Evolutionary conservation across 2,113 vertebrate genomes (phyloP), one percentile per base, ranked within the genome.

Genomic region (Lycaon pictus): DNA sequence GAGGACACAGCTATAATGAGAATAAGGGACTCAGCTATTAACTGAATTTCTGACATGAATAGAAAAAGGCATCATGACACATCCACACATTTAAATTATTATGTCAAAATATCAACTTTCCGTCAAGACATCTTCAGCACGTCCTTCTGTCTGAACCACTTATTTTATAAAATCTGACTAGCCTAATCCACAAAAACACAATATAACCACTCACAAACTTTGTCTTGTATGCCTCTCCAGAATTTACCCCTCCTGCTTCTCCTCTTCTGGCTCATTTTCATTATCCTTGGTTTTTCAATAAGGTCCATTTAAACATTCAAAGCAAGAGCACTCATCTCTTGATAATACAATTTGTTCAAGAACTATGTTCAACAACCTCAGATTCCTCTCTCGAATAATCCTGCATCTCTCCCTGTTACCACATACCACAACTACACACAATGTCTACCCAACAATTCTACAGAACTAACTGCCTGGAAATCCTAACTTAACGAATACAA

Each of bases 31-130:
- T 95, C 7, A 3, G 13, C 17, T 80, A 63, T 23, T 93, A 80
- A 93, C 29, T 90, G 48, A 95, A 89, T 63, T 89, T 96, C 79
- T 72, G 67, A 95, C 22, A 51, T 56, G 20, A 89, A 51, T 11
- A 95, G n/a, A 48, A 94, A 81, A 82, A 32, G 32, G 32, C 5
- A 83, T 77, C 5, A 19, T 53, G 43, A 84, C 74, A 77, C 10
- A 88, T 0, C 7, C 27, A 83, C 9, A 83, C 20, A 79, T 37
- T 77, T 84, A 48, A 63, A 93, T 10, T 25, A 88, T 35, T 77
- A 63, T 48, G 71, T 1, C 23, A 92, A 95, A 88, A 43, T 77
- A 92, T 76, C 88, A 77, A n/a, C 53, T 83, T 69, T 55, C 11
- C 53, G 20, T 55, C 29, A n/a, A 17, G 76, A 79, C 29, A 16